Conservation (phyloP, 2,888 invertebrate species). For the Tetrapedia diversipes region DNA sequence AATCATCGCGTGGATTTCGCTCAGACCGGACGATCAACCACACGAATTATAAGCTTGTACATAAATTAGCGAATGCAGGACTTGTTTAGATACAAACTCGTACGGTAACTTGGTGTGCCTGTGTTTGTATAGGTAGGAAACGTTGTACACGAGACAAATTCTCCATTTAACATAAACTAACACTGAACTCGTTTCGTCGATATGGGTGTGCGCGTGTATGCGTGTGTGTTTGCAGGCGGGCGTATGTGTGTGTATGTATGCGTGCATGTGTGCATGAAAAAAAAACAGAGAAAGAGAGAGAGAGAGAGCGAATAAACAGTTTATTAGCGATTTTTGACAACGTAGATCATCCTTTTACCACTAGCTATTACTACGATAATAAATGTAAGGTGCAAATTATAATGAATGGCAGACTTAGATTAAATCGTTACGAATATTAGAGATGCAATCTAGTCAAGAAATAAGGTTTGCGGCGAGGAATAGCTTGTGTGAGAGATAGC, state of each 20-base stretch:
- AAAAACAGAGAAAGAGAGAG: too few species aligned
- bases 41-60: conserved; percentile 47
- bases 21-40: conserved; percentile 20
- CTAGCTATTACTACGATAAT: conserved; percentile 80
- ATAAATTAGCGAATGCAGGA: conserved; percentile 35
- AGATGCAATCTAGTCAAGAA: conserved; percentile 82
- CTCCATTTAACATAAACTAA: conserved; percentile 12
- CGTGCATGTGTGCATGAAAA: too few species aligned
- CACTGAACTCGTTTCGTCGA: conserved; percentile 7
- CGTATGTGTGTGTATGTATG: too few species aligned
- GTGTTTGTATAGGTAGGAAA: conserved; percentile 22
- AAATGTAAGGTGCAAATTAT: conserved; percentile 73
- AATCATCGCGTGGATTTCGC: conserved; percentile 12
- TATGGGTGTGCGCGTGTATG: too few species aligned
- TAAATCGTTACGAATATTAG: conserved; percentile 76
- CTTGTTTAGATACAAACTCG: conserved; percentile 38
- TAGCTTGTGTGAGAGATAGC: conserved; percentile 14
- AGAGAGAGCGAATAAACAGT: conserved; percentile 47
- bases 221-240: too few species aligned
- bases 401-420: conserved; percentile 72
- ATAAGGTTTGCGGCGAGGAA: conserved; percentile 55
- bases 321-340: conserved; percentile 68
- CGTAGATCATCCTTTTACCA: conserved; percentile 79
- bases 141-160: conserved; percentile 20
- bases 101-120: conserved; percentile 38